Base-by-base conservation (phyloP, 2,797 vertebrate genomes). In the Lophius americanus region DNA sequence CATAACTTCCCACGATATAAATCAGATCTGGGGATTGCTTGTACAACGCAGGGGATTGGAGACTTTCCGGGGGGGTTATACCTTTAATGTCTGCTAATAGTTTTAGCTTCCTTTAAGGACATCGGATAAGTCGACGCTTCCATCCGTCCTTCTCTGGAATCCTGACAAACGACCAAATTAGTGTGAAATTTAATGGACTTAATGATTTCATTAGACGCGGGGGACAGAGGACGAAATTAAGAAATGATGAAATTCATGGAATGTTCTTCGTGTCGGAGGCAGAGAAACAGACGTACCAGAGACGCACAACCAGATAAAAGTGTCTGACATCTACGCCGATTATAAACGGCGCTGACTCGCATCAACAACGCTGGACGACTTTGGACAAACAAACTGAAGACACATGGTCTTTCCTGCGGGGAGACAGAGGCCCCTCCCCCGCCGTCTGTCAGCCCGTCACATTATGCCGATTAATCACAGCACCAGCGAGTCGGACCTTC, bases 401-500 rank as follows among this genome's bases (percentile, higher is more conserved):
- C 12, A 32, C 41, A 44, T 5, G 4, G 32, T 9, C 10, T 33
- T 53, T 23, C 23, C 23, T 23, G 23, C 23, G 23, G 23, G 23
- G 32, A 51, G n/a, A 37, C 48, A 47, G 12, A 41, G 42, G 51
- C 33, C 32, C 50, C 47, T 23, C 38, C 41, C 49, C 48, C 52
- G 38, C 48, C 4, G 33, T 9, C 44, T 47, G 50, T 9, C 44
- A 51, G 50, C 35, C 49, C 8, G 38, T 68, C 53, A 51, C 44
- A 46, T 59, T 38, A 73, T 37, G 3, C 54, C 12, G 10, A 23
- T 60, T 74, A 9, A 72, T 64, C 56, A 61, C 14, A 46, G 37
- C 13, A 59, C 11, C 32, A 23, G 51, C 38, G 60, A 57, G 23
- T 23, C 42, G 55, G 32, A 47, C 8, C 7, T 12, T 37, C 48